Conservation (phyloP, 2,888 invertebrate species). For the Lasioglossum villosulum region DNA sequence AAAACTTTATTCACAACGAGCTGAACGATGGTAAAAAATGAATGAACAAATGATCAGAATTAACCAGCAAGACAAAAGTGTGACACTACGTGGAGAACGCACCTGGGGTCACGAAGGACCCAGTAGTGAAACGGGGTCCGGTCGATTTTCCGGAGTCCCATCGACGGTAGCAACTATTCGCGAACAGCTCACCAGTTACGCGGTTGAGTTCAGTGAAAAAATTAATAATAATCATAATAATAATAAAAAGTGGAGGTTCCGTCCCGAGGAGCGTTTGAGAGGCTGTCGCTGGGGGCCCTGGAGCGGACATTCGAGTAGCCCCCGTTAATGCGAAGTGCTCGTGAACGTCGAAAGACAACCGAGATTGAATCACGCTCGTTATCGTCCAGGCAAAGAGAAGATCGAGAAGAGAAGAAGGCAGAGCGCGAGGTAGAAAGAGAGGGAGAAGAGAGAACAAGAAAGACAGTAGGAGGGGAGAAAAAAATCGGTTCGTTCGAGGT, state of each 20-base stretch:
- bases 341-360: constrained; percentile 58
- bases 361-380: constrained; percentile 69
- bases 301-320: constrained; percentile 45
- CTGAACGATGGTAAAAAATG: too few species aligned
- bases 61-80: too few species aligned
- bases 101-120: too few species aligned
- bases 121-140: not conserved
- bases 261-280: constrained; percentile 10
- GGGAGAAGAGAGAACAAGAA: not conserved
- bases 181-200: too few species aligned
- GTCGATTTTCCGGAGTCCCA: not conserved
- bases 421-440: not conserved
- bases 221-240: constrained; percentile 4
- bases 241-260: not conserved
- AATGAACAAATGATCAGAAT: too few species aligned
- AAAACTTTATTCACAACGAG: too few species aligned
- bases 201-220: not conserved
- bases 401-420: not conserved
- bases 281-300: constrained; percentile 4
- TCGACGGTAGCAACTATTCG: not conserved
- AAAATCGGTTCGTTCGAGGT: constrained; percentile 52
- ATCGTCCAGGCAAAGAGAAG: constrained; percentile 42
- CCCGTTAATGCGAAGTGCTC: constrained; percentile 53
- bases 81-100: too few species aligned
- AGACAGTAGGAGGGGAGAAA: not conserved